These are phyloP conservation scores for Pycnomerus fuliginosus DNA, from an alignment of 2,888 invertebrate genomes.

Conservation along the genomic window DNA sequence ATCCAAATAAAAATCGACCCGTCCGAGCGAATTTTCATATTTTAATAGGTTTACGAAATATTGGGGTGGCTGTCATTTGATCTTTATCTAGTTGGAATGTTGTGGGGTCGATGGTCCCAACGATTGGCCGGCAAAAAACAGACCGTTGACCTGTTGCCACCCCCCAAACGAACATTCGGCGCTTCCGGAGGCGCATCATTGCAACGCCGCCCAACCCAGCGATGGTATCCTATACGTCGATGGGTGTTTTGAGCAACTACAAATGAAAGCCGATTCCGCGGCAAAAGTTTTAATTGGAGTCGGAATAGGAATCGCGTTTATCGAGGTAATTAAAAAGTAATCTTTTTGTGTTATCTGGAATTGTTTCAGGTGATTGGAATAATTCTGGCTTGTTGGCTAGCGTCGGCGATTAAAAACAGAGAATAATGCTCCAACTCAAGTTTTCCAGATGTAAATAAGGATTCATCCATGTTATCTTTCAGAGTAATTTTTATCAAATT, in stretches of 20 bases:
- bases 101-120: slow-evolving; percentile 47
- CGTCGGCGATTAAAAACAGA: slow-evolving; percentile 39
- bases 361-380: slow-evolving; percentile 76
- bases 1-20: too few species aligned
- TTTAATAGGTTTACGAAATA: slow-evolving; percentile 1
- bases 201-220: slow-evolving; percentile 38
- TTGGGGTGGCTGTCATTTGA: not conserved
- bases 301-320: slow-evolving; percentile 65
- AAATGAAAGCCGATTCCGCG: slow-evolving; percentile 57
- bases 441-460: too few species aligned
- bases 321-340: slow-evolving; percentile 50
- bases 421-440: not conserved
- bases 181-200: slow-evolving; percentile 40
- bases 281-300: slow-evolving; percentile 63
- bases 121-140: slow-evolving; percentile 44
- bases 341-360: not conserved
- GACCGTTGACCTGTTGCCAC: slow-evolving; percentile 66
- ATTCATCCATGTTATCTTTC: too few species aligned
- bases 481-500: too few species aligned
- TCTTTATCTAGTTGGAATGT: slow-evolving; percentile 56
- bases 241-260: slow-evolving; percentile 60
- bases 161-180: slow-evolving; percentile 37
- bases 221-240: slow-evolving; percentile 48
- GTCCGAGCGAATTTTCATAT: too few species aligned
- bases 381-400: slow-evolving; percentile 81